Conservation (phyloP, 2,797 vertebrate species). For the Pangasius mekongensis region DNA sequence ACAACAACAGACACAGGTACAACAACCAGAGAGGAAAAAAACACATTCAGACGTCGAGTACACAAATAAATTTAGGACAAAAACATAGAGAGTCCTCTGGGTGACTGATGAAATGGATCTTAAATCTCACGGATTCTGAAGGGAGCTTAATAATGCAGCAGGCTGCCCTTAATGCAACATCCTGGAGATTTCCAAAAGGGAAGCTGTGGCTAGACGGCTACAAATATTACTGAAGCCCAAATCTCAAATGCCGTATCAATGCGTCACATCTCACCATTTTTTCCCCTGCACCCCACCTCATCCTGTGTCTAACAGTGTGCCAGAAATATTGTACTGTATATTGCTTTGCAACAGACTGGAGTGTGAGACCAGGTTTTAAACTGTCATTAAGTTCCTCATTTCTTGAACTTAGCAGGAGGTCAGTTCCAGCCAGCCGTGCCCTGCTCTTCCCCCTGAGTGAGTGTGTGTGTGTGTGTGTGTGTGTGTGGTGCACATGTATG, state of each 20-base stretch:
- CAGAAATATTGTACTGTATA: constrained; percentile 23
- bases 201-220: constrained; percentile 29
- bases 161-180: constrained; percentile 19
- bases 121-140: constrained; percentile 34
- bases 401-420: constrained; percentile 48
- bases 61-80: constrained; percentile 76
- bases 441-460: not conserved
- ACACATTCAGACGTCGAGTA: constrained; percentile 84
- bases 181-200: constrained; percentile 31
- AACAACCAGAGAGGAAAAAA: constrained; percentile 58
- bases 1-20: constrained; percentile 39
- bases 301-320: not conserved
- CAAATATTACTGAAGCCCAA: constrained; percentile 6
- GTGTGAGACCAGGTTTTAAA: constrained; percentile 36
- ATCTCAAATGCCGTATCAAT: constrained; percentile 20
- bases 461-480: constrained; percentile 36
- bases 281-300: not conserved
- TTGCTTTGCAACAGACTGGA: constrained; percentile 39
- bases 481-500: constrained; percentile 32
- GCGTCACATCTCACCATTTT: constrained; percentile 20
- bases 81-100: constrained; percentile 57
- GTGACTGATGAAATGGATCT: constrained; percentile 57
- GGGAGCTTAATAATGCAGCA: constrained; percentile 38
- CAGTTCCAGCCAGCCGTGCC: constrained; percentile 24
- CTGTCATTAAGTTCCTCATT: constrained; percentile 50